Conservation (phyloP, 1,140 invertebrate species). For the Drosophila jambulina region DNA sequence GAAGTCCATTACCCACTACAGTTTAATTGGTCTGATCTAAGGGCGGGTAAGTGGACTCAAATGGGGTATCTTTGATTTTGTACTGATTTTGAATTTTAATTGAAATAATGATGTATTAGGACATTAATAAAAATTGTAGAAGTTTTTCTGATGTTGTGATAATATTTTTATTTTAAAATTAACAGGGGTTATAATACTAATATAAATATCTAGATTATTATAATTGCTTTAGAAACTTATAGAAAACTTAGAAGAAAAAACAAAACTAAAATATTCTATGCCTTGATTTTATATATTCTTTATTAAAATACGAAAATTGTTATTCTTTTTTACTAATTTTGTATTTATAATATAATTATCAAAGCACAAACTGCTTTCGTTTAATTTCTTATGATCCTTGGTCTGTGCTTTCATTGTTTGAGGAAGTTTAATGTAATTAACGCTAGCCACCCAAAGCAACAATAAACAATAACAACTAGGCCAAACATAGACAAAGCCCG, state of each 20-base stretch:
- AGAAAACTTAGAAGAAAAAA: no score
- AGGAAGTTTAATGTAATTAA: slow-evolving; percentile 58
- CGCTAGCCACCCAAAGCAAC: slow-evolving; percentile 27
- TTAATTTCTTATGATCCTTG: slow-evolving; percentile 17
- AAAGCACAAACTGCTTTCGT: neutral
- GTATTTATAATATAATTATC: neutral
- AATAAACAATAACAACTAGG: slow-evolving; percentile 48
- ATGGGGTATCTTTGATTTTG: neutral
- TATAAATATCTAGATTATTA: no score
- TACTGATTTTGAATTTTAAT: neutral
- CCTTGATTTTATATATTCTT: neutral
- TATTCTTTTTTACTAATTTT: neutral
- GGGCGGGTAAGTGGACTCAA: neutral
- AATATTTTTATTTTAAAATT: no score
- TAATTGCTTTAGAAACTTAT: no score
- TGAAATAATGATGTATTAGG: no score
- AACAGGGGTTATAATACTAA: no score
- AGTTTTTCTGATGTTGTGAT: neutral
- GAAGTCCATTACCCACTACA: slow-evolving; percentile 10
- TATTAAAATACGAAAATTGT: neutral
- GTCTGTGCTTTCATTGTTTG: slow-evolving; percentile 4
- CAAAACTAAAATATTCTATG: no score
- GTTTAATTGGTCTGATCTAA: slow-evolving; percentile 17
- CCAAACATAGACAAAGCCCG: neutral
- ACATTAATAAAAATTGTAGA: neutral